Conservation (phyloP, 2,797 vertebrate species). For the Leptodactylus fallax region DNA sequence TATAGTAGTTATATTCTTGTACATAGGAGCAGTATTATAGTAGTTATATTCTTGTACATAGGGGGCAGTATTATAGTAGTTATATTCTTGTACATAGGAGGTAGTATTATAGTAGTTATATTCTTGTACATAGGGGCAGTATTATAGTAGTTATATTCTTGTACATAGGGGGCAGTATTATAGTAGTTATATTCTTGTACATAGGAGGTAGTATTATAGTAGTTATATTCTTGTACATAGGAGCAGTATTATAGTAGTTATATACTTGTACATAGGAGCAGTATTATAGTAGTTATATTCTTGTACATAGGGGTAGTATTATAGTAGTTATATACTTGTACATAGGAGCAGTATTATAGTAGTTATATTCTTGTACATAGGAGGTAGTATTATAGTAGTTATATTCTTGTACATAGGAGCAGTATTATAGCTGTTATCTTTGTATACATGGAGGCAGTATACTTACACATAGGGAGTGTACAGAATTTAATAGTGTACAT, state of each 20-base stretch:
- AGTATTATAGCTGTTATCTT: no score
- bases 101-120: neutral
- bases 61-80: neutral
- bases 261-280: neutral
- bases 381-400: no score
- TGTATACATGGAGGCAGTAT: no score
- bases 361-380: no score
- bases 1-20: conserved; percentile 12
- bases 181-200: no score
- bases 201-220: neutral
- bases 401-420: no score
- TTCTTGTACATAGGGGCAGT: no score
- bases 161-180: no score
- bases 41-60: conserved; percentile 3
- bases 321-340: neutral
- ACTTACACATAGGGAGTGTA: no score
- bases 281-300: neutral
- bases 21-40: conserved; percentile 4
- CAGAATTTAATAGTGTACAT: no score
- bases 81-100: neutral
- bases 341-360: neutral
- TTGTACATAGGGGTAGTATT: neutral
- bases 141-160: no score
- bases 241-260: neutral
- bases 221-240: neutral